phyloP scores from a whole-genome alignment of 2,888 invertebrate genomes.

The Cyclophora albipunctata region DNA sequence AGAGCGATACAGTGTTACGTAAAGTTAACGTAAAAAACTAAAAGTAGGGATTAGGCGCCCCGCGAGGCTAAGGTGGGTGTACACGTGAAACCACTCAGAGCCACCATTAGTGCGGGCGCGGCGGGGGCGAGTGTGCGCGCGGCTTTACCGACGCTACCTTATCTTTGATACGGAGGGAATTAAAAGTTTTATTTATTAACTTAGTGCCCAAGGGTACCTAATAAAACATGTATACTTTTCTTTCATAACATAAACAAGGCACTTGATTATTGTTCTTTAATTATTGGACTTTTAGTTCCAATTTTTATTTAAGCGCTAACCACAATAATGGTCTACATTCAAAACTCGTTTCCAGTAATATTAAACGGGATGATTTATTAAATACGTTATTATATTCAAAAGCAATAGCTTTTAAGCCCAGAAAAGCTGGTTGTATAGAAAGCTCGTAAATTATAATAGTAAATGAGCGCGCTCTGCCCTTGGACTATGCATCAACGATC shows the following conservation, averaged over 20 bases:
- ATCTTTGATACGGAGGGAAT: neutral
- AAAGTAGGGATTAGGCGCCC: slow-evolving; percentile 49
- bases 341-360: too few relatives aligned
- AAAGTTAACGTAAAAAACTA: slow-evolving; percentile 52
- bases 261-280: too few relatives aligned
- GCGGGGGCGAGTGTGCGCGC: slow-evolving; percentile 12
- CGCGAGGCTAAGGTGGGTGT: slow-evolving; percentile 45
- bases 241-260: too few relatives aligned
- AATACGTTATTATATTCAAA: slow-evolving; percentile 5
- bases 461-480: slow-evolving; percentile 28
- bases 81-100: slow-evolving; percentile 67
- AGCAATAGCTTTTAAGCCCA: neutral
- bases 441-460: slow-evolving; percentile 31
- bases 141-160: slow-evolving; percentile 2
- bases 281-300: too few relatives aligned
- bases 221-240: too few relatives aligned
- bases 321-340: too few relatives aligned
- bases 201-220: too few relatives aligned
- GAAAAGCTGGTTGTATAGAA: slow-evolving; percentile 6
- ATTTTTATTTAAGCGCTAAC: too few relatives aligned
- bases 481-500: slow-evolving; percentile 32
- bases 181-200: slow-evolving; percentile 9
- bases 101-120: slow-evolving; percentile 37
- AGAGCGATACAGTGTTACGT: slow-evolving; percentile 51
- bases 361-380: too few relatives aligned